Base-by-base conservation (phyloP, 2,888 invertebrate genomes). In the Odontomyia ornata region DNA sequence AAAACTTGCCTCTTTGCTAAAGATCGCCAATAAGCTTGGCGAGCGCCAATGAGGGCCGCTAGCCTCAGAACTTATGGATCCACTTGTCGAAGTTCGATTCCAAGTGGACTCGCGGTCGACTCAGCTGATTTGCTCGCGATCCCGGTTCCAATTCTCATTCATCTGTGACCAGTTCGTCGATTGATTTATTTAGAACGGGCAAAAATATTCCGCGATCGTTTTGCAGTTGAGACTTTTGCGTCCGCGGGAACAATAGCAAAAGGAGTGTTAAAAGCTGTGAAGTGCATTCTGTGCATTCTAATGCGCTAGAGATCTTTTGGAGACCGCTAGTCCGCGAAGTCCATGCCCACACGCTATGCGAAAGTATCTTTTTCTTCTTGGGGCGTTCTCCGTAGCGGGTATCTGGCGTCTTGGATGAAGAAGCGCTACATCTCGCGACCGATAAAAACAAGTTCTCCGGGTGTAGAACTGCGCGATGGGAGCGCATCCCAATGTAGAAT, bases 71-170 rank as follows among this genome's bases (percentile, higher is more conserved):
- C 13, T 4, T 25, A 64, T 25, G 11, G 21, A 18, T 60, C 60
- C 23, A 30, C 30, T 64, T 4, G n/a, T 64, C n/a, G 13, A 30
- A 64, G 28, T 28, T 25, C 57, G 23, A 21, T 25, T 21, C 13
- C 21, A 60, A 11, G 57, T 28, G 28, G 30, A 3, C 15, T 64
- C 30, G 64, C 30, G 25, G 25, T 60, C 60, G 25, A 18, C 52
- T 18, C 30, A 64, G 64, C 64, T 64, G 64, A 64, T 64, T 64
- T 64, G 64, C 15, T 15, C 64, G 64, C 64, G 27, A 64, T 64
- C 64, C 25, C 64, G 30, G 64, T 64, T 28, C 18, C 18, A 27
- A 28, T 64, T 25, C 7, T 23, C 30, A 64, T n/a, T 64, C 64
- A 23, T n/a, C 13, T 64, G 64, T 64, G 64, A 64, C 64, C 11